Conservation (phyloP, 2,797 vertebrate genomes). For the Alfaro cultratus region DNA sequence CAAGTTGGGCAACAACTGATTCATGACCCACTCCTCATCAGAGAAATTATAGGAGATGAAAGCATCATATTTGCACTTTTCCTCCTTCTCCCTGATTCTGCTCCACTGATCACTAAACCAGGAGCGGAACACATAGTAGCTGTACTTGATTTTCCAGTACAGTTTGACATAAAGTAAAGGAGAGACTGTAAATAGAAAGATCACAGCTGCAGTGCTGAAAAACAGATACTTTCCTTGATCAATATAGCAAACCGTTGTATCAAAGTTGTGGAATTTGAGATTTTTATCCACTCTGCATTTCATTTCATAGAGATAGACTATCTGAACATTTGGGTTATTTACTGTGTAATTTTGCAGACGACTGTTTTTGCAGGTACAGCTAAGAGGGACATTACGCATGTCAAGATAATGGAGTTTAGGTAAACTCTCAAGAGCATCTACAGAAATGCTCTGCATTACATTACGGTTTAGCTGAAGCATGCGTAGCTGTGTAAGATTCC, state of each 20-base stretch:
- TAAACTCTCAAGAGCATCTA: constrained; percentile 70
- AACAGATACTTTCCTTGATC: constrained; percentile 80
- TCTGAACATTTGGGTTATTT: constrained; percentile 71
- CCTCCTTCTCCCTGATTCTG: constrained; percentile 76
- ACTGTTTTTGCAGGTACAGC: constrained; percentile 84
- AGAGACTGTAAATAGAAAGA: constrained; percentile 76
- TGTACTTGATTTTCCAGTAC: constrained; percentile 85
- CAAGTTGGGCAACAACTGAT: constrained; percentile 80
- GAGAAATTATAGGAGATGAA: constrained; percentile 89
- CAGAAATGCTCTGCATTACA: constrained; percentile 77
- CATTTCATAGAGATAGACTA: constrained; percentile 79
- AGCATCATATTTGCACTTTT: constrained; percentile 84
- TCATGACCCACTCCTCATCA: constrained; percentile 86
- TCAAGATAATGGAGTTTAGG: constrained; percentile 83
- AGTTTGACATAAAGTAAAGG: constrained; percentile 82
- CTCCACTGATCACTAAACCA: constrained; percentile 86
- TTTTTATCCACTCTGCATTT: constrained; percentile 65
- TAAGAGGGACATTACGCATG: constrained; percentile 82
- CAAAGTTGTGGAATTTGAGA: constrained; percentile 80
- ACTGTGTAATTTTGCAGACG: constrained; percentile 83
- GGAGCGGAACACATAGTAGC: constrained; percentile 83
- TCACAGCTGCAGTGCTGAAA: constrained; percentile 65
- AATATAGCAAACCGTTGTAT: constrained; percentile 82
- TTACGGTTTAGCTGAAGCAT: constrained; percentile 83
- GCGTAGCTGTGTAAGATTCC: constrained; percentile 80